These are phyloP conservation scores for Girardia tigrina DNA, from an alignment of 2,888 invertebrate genomes.

Conservation along the genomic window DNA sequence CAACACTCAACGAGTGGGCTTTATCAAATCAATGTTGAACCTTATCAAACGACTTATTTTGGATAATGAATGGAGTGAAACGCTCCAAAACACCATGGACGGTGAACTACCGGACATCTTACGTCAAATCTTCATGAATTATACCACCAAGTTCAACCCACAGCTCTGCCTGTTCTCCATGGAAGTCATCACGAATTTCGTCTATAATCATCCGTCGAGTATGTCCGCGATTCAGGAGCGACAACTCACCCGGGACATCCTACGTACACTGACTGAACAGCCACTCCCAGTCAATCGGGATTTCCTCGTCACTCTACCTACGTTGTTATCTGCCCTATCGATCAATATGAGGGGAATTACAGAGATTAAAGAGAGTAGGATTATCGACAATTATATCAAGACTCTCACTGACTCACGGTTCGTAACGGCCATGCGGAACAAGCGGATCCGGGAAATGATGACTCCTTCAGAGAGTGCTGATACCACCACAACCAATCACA, in stretches of 20 bases:
- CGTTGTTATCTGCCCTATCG: conserved; percentile 68
- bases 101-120: conserved; percentile 32
- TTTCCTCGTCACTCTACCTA: conserved; percentile 66
- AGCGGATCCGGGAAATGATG: conserved; percentile 31
- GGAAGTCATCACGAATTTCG: conserved; percentile 70
- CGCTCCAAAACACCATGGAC: conserved; percentile 27
- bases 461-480: neutral
- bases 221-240: conserved; percentile 62
- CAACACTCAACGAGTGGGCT: conserved; percentile 57
- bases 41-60: conserved; percentile 71
- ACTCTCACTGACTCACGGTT: conserved; percentile 58
- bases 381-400: conserved; percentile 66
- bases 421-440: conserved; percentile 62
- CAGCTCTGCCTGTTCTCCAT: conserved; percentile 49
- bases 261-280: conserved; percentile 58
- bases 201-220: conserved; percentile 64
- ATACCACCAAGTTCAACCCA: conserved; percentile 28
- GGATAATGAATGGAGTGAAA: conserved; percentile 51
- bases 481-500: neutral
- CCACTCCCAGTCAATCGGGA: conserved; percentile 55
- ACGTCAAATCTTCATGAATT: conserved; percentile 33
- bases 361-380: conserved; percentile 64
- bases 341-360: conserved; percentile 66
- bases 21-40: conserved; percentile 73
- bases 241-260: conserved; percentile 46